Percentiles rank a stretch among this genome's conserved stretches.
These are phyloP conservation scores for Avahi laniger DNA, from an alignment of 2,797 vertebrate species.

Conservation along the genomic window DNA sequence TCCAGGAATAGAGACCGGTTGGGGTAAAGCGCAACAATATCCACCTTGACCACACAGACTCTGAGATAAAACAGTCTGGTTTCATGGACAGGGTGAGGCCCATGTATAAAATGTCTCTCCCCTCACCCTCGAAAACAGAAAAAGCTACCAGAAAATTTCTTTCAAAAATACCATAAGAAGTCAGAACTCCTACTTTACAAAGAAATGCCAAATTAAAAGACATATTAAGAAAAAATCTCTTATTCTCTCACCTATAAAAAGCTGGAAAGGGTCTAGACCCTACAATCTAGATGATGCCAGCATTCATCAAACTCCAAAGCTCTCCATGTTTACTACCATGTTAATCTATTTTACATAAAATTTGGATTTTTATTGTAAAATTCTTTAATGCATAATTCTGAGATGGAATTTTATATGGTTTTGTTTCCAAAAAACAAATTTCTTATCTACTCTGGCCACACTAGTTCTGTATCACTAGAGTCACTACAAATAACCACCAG, in stretches of 20 bases:
- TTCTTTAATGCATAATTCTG: background rate
- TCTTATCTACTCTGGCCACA: constrained; percentile 1
- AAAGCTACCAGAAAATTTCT: background rate
- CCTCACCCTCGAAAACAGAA: too few relatives aligned
- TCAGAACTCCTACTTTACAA: background rate
- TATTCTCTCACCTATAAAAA: background rate
- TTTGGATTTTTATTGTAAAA: background rate
- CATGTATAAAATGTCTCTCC: background rate
- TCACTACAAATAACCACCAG: constrained; percentile 64
- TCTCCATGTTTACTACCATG: background rate
- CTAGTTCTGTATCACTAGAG: background rate
- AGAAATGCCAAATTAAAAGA: background rate
- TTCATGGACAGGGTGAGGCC: background rate
- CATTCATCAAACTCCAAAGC: background rate
- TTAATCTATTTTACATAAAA: background rate
- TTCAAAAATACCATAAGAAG: background rate
- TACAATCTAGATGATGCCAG: background rate
- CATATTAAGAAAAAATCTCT: background rate
- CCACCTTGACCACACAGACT: background rate
- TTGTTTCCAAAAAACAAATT: background rate
- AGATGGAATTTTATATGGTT: background rate
- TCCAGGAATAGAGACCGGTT: too few relatives aligned
- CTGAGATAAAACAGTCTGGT: background rate
- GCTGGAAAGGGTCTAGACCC: background rate
- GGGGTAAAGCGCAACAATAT: background rate